Evolutionary conservation across 1,140 invertebrate genomes (phyloP).

Genomic region (Eupeodes corollae): DNA sequence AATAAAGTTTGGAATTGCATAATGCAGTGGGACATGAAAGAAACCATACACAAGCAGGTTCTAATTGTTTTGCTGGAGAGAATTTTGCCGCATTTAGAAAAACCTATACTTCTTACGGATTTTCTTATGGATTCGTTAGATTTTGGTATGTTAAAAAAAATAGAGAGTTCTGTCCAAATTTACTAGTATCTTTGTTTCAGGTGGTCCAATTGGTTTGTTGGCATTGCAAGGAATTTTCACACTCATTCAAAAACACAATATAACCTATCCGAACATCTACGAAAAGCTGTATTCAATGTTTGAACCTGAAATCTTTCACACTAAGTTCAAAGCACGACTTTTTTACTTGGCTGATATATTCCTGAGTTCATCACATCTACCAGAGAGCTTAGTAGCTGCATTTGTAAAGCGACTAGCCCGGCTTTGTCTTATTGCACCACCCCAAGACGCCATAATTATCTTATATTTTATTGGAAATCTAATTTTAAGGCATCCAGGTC

Average conservation of each 20-base stretch:
- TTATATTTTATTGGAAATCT: constrained; percentile 79
- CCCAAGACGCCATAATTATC: constrained; percentile 67
- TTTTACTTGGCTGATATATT: constrained; percentile 85
- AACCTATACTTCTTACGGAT: constrained; percentile 78
- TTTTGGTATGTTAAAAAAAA: constrained; percentile 44
- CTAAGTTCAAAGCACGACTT: constrained; percentile 75
- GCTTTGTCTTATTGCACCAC: constrained; percentile 66
- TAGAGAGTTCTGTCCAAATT: not conserved
- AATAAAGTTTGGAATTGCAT: constrained; percentile 60
- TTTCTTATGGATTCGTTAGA: constrained; percentile 85
- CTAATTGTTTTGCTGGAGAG: constrained; percentile 72
- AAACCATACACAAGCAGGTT: constrained; percentile 62
- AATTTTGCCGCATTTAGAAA: constrained; percentile 66
- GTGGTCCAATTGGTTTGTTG: constrained; percentile 75
- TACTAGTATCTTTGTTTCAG: constrained; percentile 36
- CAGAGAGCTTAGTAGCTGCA: constrained; percentile 81
- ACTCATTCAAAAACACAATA: constrained; percentile 81
- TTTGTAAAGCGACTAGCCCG: constrained; percentile 84
- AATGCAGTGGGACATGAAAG: constrained; percentile 55
- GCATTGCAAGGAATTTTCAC: constrained; percentile 88
- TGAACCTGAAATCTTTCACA: constrained; percentile 78
- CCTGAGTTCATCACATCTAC: constrained; percentile 83
- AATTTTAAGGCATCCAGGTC: constrained; percentile 71
- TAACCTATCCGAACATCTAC: constrained; percentile 94
- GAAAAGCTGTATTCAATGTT: constrained; percentile 87